Base-by-base conservation (phyloP, 1,140 invertebrate species). In the Drosophila grimshawi region DNA sequence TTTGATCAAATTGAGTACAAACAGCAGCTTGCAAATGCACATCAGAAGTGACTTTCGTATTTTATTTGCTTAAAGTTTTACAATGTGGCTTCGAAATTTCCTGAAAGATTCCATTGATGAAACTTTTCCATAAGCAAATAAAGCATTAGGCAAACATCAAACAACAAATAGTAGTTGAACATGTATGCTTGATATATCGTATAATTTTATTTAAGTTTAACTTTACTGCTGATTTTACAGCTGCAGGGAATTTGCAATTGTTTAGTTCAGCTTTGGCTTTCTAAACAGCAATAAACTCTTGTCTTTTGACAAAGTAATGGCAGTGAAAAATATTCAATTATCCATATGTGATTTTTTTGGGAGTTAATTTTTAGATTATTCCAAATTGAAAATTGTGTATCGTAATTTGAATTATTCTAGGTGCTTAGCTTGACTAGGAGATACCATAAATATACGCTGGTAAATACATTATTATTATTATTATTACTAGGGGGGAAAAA, bases 71-170 rank as follows among this genome's bases (percentile, higher is more conserved):
- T 35, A 35, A 52, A 35, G 5, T 52, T 35, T 33, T 5, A 52
- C 51, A 35, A 8, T 39, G 33, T 5, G 35, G 8, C 35, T 10
- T 55, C 5, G 5, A 27, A 63, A 41, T 46, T 62, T 27, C 5
- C 32, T 19, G 30, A 33, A 49, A 29, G 19, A 62, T 29, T 51
- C 39, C 37, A 11, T 62, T 62, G 60, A 51, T 46, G 51, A 56
- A 56, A 56, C 33, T 56, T 63, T 39, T 51, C 4, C 46, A 29
- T 27, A 32, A 30, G 19, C 35, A 63, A 63, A 63, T 63, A 62
- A 62, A 10, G 5, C 8, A 49, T 37, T 55, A 3, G 27, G 27
- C 10, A 55, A 37, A 55, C 7, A 55, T 27, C 3, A 39, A 6
- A 19, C 6, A 33, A 19, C 6, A 33, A 27, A 5, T 8, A 52